Base-by-base conservation (phyloP, 1,140 invertebrate genomes). In the Apis dorsata region DNA sequence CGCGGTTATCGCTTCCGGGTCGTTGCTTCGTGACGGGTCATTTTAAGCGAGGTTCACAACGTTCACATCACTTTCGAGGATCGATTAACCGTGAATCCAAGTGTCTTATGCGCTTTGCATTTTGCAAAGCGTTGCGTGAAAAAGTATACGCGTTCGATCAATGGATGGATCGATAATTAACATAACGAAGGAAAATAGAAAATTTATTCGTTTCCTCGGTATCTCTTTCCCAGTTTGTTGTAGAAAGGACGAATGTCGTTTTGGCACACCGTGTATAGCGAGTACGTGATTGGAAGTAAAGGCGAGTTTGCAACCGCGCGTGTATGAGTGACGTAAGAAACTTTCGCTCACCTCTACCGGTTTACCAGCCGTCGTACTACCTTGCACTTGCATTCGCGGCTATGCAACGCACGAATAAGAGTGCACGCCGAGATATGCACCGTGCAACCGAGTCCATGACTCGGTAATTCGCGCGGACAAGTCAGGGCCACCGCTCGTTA, bases 361-460 rank as follows among this genome's bases (percentile, higher is more conserved):
- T 76, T 57, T 86, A 74, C 34, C 79, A 84, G 82, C 81, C 80
- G 85, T 82, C 66, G 79, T 85, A 87, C 90, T 89, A 92, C 91
- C 92, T 93, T 92, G 92, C 91, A 92, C 92, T 93, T 92, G 91
- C 89, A 85, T 82, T 85, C 74, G 81, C 86, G 81, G 71, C 76
- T 89, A 77, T 83, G 80, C 70, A 81, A 76, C 74, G 71, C 60
- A 79, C 75, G 66, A 84, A 57, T 78, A 84, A 79, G 72, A 65
- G 73, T 63, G 78, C 82, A 85, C 82, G 72, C 86, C 68, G 83
- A 83, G 82, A 83, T 83, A 83, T 84, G 79, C 63, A 21, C 70
- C 28, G 78, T 51, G 78, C 75, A 76, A 70, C 49, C 57, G 69
- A 84, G 83, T 57, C 79, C 79, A 12, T 70, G 79, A 84, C 83